A percentile compares a stretch with the other conserved stretches of the same genome.
These are phyloP conservation scores for Lycopodina hypogea DNA, from an alignment of 37 sponge, comb jelly and placozoan genomes.

Conservation along the genomic window DNA sequence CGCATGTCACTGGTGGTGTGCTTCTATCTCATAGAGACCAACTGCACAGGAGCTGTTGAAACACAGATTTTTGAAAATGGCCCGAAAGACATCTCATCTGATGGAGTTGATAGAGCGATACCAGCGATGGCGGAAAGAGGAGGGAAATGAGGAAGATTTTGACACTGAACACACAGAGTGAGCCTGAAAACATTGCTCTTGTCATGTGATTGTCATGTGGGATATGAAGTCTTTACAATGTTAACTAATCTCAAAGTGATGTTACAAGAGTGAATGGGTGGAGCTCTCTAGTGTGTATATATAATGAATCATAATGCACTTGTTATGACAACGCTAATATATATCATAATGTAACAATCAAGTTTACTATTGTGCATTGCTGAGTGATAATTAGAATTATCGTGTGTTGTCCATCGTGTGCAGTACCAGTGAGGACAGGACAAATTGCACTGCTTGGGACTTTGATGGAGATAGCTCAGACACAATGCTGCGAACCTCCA, in stretches of 20 bases:
- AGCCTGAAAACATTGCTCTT: not conserved
- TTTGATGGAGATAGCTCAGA: slow-evolving; percentile 8
- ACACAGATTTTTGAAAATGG: slow-evolving; percentile 79
- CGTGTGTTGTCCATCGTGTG: no score
- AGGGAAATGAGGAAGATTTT: slow-evolving; percentile 38
- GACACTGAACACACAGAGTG: slow-evolving; percentile 4
- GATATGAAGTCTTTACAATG: no score
- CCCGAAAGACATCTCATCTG: slow-evolving; percentile 79
- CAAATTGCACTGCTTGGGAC: slow-evolving; percentile 10
- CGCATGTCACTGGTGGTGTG: no score
- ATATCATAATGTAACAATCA: no score
- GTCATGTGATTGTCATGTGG: not conserved
- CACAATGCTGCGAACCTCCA: slow-evolving; percentile 8
- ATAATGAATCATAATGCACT: no score
- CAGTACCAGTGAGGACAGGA: not conserved
- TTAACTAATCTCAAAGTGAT: no score
- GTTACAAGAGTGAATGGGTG: no score
- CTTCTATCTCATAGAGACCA: slow-evolving; percentile 57
- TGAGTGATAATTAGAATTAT: no score
- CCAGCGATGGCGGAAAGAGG: slow-evolving; percentile 66
- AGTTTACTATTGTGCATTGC: no score
- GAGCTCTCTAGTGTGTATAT: no score
- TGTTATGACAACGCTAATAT: no score
- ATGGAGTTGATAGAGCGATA: slow-evolving; percentile 81
- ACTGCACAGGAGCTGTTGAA: slow-evolving; percentile 83